Evolutionary conservation across 2,113 vertebrate species (phyloP).

Genomic region (Tragulus kanchil): DNA sequence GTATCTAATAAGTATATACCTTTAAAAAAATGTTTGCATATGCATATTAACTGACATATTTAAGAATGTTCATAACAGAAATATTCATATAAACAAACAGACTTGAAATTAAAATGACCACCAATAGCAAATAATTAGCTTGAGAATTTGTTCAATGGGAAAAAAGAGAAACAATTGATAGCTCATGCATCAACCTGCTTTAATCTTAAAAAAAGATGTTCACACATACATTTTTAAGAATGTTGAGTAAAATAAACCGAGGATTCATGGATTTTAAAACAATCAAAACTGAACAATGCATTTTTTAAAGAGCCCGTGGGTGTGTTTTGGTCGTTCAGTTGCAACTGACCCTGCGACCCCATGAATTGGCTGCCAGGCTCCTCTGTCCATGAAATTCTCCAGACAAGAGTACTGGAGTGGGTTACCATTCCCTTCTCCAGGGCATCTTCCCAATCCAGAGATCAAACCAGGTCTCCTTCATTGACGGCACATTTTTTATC

Average conservation of each 20-base stretch:
- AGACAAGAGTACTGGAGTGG: no score
- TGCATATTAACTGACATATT: background rate
- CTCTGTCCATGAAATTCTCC: no score
- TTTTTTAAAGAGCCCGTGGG: background rate
- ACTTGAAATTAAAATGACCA: background rate
- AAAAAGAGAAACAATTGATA: background rate
- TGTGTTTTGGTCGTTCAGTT: background rate
- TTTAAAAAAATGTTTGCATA: background rate
- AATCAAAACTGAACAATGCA: background rate
- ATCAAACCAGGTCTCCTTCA: no score
- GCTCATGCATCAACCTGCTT: background rate
- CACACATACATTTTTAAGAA: background rate
- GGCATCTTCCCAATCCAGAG: no score
- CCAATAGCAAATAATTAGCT: background rate
- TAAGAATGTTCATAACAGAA: background rate
- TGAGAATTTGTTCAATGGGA: background rate
- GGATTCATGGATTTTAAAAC: background rate
- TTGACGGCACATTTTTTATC: no score
- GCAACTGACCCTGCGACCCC: no score
- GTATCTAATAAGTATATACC: background rate
- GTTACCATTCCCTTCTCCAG: no score
- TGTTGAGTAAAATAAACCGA: background rate
- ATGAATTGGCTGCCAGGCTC: no score
- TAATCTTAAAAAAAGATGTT: slow-evolving; percentile 16
- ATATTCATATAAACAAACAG: background rate